These are phyloP conservation scores for Brachypodius melanocephalos DNA, from an alignment of 2,113 vertebrate genomes.

Conservation along the genomic window DNA sequence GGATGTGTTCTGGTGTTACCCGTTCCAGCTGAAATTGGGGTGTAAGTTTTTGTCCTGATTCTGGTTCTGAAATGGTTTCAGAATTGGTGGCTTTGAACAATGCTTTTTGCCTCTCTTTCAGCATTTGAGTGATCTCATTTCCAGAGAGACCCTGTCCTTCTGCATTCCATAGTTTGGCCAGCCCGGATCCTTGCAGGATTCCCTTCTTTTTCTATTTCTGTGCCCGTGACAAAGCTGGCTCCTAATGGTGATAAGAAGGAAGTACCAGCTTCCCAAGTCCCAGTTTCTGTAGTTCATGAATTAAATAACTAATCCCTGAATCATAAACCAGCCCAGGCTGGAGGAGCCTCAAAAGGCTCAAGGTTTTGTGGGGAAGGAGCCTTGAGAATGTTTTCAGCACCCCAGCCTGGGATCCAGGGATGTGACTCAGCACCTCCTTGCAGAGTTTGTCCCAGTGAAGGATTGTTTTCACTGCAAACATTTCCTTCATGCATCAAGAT, in stretches of 20 bases:
- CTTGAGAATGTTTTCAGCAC: not conserved
- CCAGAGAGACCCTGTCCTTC: not conserved
- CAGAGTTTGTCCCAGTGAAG: not conserved
- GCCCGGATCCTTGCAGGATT: not conserved
- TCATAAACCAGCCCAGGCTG: not conserved
- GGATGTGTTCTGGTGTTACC: fast-evolving
- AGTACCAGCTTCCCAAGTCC: not conserved
- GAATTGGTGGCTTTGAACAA: fast-evolving
- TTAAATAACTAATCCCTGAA: not conserved
- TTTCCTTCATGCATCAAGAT: not conserved
- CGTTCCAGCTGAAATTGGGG: fast-evolving
- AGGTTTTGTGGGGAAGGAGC: not conserved
- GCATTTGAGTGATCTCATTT: not conserved
- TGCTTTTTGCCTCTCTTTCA: not conserved
- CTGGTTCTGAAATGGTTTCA: not conserved
- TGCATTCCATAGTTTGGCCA: not conserved
- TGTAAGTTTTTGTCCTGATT: not conserved
- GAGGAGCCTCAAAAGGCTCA: not conserved
- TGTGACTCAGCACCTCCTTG: not conserved
- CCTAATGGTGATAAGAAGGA: not conserved
- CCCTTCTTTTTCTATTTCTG: not conserved
- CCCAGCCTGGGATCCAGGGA: fast-evolving
- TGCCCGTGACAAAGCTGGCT: not conserved
- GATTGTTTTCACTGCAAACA: not conserved
- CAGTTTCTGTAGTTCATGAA: not conserved